Base-by-base conservation (phyloP, 2,113 vertebrate species). In the Cardinalis cardinalis region DNA sequence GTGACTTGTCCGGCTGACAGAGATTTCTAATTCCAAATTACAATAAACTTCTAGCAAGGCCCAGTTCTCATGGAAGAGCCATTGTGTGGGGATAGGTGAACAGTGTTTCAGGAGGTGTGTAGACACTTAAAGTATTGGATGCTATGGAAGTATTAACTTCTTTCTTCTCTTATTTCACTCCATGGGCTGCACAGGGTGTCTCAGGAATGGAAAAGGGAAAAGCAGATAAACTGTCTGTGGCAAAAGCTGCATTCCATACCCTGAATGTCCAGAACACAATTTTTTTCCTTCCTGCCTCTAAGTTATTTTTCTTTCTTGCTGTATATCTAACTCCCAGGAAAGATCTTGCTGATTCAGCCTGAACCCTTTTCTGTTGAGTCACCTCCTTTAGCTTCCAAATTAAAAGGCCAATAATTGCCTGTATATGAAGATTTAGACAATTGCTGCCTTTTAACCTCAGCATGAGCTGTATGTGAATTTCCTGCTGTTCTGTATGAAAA, bases 341-440 rank as follows among this genome's bases (percentile, higher is more conserved):
- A 66, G 63, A 87, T 66, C 55, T 82, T 94, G 90, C 77, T 92
- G 63, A 82, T 46, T 95, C 80, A 88, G 90, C 38, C 88, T 92
- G 77, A 87, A 84, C 61, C 63, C 25, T 93, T 69, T 93, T 87
- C 74, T 92, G 77, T 90, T 90, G 92, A 96, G 89, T 95, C 90
- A 95, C 43, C 63, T 61, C 44, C 77, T 92, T 80, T 36, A 82
- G 51, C 61, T 93, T 90, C 87, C 63, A 92, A 84, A 90, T 84
- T 79, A 88, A 69, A 95, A 88, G 84, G 18, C 80, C 49, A 81
- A 25, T 87, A 92, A 82, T 76, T 93, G 88, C 25, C 38, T 18
- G 28, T 59, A 52, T 76, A 69, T 76, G 70, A 94, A 92, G 90
- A 87, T 79, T 87, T 66, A 90, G 74, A 73, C 81, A 79, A 69